Percentiles rank a stretch among this genome's conserved stretches.
These are phyloP conservation scores for Sinocyclocheilus rhinocerous DNA, from an alignment of 2,113 vertebrate species.

Conservation along the genomic window DNA sequence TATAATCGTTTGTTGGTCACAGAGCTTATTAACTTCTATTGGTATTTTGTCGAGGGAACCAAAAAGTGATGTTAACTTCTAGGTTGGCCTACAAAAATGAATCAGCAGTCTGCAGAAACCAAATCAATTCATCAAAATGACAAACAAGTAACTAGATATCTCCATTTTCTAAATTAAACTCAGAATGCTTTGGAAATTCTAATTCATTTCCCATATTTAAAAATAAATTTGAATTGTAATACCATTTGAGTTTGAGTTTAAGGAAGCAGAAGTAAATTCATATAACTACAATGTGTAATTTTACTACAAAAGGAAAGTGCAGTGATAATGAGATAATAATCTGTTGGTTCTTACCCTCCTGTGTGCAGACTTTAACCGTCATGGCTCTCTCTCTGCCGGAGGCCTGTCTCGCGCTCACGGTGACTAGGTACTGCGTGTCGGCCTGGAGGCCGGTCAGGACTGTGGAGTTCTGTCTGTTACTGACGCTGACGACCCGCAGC, in stretches of 20 bases:
- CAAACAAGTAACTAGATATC: no score
- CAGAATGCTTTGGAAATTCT: no score
- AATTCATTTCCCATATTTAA: no score
- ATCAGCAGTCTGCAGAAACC: no score
- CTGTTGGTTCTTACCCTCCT: conserved; percentile 73
- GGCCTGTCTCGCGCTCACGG: conserved; percentile 79
- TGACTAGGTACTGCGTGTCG: conserved; percentile 89
- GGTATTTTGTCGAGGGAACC: not conserved
- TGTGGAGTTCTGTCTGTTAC: conserved; percentile 78
- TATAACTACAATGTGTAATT: not conserved
- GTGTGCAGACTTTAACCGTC: conserved; percentile 89
- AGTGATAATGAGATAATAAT: not conserved
- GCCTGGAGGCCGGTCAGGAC: conserved; percentile 82
- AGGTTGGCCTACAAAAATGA: no score
- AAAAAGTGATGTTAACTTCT: not conserved
- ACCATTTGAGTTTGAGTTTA: no score
- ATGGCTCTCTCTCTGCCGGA: conserved; percentile 86
- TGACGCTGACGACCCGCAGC: conserved; percentile 72
- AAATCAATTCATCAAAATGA: not conserved
- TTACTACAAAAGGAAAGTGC: not conserved
- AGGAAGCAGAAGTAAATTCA: no score
- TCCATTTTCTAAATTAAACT: no score
- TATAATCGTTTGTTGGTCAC: no score
- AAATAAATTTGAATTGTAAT: no score
- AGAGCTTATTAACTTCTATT: not conserved